These are phyloP conservation scores for Pluvianellus socialis DNA, from an alignment of 2,113 vertebrate species.

Conservation along the genomic window DNA sequence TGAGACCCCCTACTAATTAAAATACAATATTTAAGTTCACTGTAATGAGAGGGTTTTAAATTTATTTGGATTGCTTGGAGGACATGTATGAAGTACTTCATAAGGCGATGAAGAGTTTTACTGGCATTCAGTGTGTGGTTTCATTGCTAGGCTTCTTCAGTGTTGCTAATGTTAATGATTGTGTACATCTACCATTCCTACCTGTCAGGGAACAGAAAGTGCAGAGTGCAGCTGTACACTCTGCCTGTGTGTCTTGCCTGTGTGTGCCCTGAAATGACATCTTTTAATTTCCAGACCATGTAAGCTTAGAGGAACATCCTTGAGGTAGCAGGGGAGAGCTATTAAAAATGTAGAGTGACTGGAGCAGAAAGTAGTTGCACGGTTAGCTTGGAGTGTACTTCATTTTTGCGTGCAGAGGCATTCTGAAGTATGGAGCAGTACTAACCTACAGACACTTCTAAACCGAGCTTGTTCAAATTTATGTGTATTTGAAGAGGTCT, in stretches of 20 bases:
- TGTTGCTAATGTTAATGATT: neutral
- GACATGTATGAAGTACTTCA: neutral
- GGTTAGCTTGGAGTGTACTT: neutral
- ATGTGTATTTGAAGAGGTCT: neutral
- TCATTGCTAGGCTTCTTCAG: neutral
- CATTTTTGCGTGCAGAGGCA: neutral
- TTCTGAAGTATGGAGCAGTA: neutral
- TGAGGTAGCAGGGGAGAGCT: neutral
- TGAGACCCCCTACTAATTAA: neutral
- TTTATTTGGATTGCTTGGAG: neutral
- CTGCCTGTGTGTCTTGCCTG: neutral
- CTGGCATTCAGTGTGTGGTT: neutral
- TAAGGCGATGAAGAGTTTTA: neutral
- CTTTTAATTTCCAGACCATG: neutral
- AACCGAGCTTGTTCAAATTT: neutral
- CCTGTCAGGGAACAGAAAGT: neutral
- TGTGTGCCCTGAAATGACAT: neutral
- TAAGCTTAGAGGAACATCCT: neutral
- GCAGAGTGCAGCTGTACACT: neutral
- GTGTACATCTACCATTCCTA: neutral
- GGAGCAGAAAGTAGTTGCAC: neutral
- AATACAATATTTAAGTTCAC: neutral
- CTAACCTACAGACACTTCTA: neutral
- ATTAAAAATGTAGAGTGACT: neutral
- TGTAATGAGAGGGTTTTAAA: neutral